Conservation (phyloP, 2,113 vertebrate genomes). For the Thamnaconus septentrionalis region DNA sequence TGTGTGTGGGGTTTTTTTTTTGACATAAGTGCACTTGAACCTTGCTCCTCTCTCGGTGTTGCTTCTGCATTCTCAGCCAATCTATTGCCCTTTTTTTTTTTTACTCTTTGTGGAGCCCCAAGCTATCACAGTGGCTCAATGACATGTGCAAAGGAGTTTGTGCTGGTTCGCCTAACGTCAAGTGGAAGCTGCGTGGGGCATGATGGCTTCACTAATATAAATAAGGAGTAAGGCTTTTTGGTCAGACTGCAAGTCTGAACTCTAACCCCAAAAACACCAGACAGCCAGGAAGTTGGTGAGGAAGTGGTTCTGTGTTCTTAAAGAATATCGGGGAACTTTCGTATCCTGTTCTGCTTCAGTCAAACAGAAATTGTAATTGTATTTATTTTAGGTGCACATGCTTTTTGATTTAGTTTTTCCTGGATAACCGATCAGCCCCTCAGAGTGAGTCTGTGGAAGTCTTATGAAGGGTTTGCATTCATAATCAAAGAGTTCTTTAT, state of each 20-base stretch:
- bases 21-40: too few relatives aligned
- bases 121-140: not conserved
- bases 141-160: not conserved
- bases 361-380: constrained; percentile 4
- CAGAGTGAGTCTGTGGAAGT: too few relatives aligned
- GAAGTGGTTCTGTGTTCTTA: constrained; percentile 62
- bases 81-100: too few relatives aligned
- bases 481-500: too few relatives aligned
- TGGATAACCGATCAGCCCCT: too few relatives aligned
- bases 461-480: too few relatives aligned
- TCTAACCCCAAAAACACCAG: constrained; percentile 65
- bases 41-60: too few relatives aligned
- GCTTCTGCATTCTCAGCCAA: too few relatives aligned
- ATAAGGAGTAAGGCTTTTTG: constrained; percentile 7
- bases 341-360: constrained; percentile 55
- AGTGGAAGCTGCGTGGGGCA: not conserved
- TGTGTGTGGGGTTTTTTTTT: too few relatives aligned
- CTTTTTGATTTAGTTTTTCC: too few relatives aligned
- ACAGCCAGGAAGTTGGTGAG: constrained; percentile 68
- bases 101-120: too few relatives aligned
- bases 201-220: not conserved
- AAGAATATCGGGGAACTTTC: constrained; percentile 56
- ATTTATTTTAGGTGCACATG: not conserved
- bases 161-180: not conserved
- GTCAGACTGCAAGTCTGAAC: constrained; percentile 43